These are phyloP conservation scores for Taphrorychus bicolor DNA, from an alignment of 2,888 invertebrate species.

Conservation along the genomic window DNA sequence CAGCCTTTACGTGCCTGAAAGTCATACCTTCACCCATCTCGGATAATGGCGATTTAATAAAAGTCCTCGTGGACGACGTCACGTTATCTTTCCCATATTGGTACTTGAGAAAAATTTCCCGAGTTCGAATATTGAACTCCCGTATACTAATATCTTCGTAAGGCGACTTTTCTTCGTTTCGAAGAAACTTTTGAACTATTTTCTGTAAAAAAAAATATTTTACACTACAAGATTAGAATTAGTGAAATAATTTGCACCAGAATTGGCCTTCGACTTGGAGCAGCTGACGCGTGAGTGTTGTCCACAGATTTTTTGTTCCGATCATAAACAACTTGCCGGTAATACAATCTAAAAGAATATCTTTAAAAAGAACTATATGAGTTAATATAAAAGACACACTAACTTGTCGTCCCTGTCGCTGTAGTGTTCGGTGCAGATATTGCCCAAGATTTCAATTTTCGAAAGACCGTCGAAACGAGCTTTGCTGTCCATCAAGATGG, in stretches of 20 bases:
- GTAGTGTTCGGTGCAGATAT: slow-evolving; percentile 51
- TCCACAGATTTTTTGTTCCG: slow-evolving; percentile 11
- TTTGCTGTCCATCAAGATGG: slow-evolving; percentile 62
- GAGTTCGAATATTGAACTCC: slow-evolving; percentile 68
- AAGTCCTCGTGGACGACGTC: slow-evolving; percentile 70
- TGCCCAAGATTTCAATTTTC: slow-evolving; percentile 64
- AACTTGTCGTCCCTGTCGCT: slow-evolving; percentile 45
- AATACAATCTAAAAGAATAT: slow-evolving; percentile 48
- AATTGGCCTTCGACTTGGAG: slow-evolving; percentile 54
- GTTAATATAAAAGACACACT: slow-evolving; percentile 43
- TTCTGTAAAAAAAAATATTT: slow-evolving; percentile 30
- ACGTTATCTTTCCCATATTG: slow-evolving; percentile 69
- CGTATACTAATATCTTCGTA: slow-evolving; percentile 70
- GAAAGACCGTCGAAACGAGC: slow-evolving; percentile 76
- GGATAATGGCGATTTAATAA: slow-evolving; percentile 72
- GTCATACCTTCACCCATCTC: slow-evolving; percentile 73
- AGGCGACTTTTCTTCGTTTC: slow-evolving; percentile 65
- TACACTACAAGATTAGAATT: background rate
- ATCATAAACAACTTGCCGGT: slow-evolving; percentile 58
- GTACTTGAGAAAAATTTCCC: slow-evolving; percentile 68
- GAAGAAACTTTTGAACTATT: slow-evolving; percentile 62
- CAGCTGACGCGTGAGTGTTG: slow-evolving; percentile 21
- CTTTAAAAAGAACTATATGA: no score
- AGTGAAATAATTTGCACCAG: slow-evolving; percentile 48
- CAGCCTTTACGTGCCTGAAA: slow-evolving; percentile 10